Percentiles rank a stretch among this genome's conserved stretches.
phyloP scores from a whole-genome alignment of 2,888 invertebrate species.

The Leucophora obtusa region DNA sequence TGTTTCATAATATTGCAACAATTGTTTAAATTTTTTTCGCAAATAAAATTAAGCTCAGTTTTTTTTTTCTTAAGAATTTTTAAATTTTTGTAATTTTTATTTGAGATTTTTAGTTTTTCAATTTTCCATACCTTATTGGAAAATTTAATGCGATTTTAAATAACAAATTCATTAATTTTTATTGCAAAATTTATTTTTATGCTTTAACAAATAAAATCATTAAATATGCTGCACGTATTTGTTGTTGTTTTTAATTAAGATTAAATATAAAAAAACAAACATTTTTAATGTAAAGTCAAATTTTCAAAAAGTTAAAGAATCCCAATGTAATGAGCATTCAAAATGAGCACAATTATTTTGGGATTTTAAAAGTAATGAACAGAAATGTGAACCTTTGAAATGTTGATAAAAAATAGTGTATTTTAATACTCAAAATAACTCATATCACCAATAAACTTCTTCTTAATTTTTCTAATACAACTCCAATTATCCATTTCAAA shows the following conservation, averaged over 20 bases:
- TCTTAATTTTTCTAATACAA: too few species aligned
- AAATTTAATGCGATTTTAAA: background rate
- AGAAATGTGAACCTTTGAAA: too few species aligned
- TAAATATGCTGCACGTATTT: background rate
- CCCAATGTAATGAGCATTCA: too few species aligned
- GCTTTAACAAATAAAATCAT: background rate
- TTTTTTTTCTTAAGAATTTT: conserved; percentile 46
- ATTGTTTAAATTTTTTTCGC: conserved; percentile 42
- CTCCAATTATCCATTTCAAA: too few species aligned
- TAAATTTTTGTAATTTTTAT: conserved; percentile 28
- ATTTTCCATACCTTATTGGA: background rate
- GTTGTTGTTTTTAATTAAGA: background rate
- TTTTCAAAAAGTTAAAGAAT: too few species aligned
- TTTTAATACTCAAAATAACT: too few species aligned
- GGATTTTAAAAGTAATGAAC: too few species aligned
- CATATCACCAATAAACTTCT: too few species aligned
- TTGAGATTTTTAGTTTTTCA: background rate
- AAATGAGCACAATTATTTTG: too few species aligned
- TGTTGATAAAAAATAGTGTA: too few species aligned
- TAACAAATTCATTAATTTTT: background rate
- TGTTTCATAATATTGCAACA: conserved; percentile 53
- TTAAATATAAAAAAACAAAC: too few species aligned
- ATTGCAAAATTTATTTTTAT: conserved; percentile 8
- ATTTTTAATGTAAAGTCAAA: too few species aligned
- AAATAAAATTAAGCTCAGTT: conserved; percentile 3